Conservation (phyloP, 2,888 invertebrate genomes). For the Nemotelus pantherinus region DNA sequence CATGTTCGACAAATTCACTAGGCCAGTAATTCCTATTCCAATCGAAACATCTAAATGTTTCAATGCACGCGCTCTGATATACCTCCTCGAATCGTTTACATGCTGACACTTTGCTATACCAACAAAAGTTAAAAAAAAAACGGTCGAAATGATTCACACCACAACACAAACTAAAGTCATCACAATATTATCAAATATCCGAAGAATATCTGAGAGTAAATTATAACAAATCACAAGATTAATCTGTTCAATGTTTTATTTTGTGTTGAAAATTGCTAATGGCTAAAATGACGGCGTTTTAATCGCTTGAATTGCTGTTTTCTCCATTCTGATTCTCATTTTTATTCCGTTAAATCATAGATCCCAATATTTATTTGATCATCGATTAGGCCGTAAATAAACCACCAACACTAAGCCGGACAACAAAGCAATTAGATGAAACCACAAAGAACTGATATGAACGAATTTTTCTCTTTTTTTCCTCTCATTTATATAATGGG, state of each 20-base stretch:
- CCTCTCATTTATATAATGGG: not conserved
- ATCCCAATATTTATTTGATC: slow-evolving; percentile 43
- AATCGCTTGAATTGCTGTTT: not conserved
- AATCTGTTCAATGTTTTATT: slow-evolving; percentile 23
- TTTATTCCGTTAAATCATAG: slow-evolving; percentile 25
- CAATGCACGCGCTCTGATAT: not conserved
- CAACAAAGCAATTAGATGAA: slow-evolving; percentile 33
- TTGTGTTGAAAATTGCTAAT: slow-evolving; percentile 42
- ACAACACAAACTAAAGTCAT: slow-evolving; percentile 14
- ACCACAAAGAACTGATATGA: not conserved
- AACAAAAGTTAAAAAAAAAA: not conserved
- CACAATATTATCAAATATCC: slow-evolving; percentile 20
- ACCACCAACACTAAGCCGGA: slow-evolving; percentile 21
- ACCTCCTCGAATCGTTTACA: not conserved
- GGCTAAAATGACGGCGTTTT: slow-evolving; percentile 36
- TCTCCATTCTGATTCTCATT: not conserved
- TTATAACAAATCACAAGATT: slow-evolving; percentile 45
- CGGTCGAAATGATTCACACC: not conserved
- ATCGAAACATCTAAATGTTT: slow-evolving; percentile 33
- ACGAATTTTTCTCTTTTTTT: not conserved
- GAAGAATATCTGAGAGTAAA: slow-evolving; percentile 13
- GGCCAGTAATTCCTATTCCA: not conserved
- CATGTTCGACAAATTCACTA: no score
- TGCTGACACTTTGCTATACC: not conserved
- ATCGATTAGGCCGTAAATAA: slow-evolving; percentile 26